Evolutionary conservation across 2,888 invertebrate genomes (phyloP).

Genomic region (Oscheius onirici): DNA sequence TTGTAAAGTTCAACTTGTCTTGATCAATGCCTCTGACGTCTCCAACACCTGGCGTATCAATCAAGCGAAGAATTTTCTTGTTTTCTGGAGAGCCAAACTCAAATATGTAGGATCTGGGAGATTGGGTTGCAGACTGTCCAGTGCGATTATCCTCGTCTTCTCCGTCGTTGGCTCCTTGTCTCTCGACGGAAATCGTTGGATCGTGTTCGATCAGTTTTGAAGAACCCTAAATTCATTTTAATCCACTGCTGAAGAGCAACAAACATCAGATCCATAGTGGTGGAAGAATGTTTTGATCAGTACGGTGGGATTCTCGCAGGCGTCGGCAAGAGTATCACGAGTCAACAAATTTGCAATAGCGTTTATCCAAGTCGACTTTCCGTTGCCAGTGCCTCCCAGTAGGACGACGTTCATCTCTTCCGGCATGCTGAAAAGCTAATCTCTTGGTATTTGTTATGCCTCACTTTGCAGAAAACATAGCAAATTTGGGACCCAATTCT

Average conservation of each 20-base stretch:
- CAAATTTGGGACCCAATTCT: too few species aligned
- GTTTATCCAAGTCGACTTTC: slow-evolving; percentile 9
- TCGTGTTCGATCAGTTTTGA: neutral
- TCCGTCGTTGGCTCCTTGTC: neutral
- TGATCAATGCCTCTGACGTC: slow-evolving; percentile 3
- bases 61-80: slow-evolving; percentile 10
- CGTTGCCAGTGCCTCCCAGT: neutral
- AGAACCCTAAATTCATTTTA: neutral
- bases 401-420: neutral
- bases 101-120: slow-evolving; percentile 14
- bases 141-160: neutral
- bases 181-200: neutral
- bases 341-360: neutral
- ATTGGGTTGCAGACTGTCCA: slow-evolving; percentile 15
- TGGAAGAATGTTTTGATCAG: neutral
- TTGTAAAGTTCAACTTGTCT: slow-evolving; percentile 16
- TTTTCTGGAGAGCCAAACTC: neutral
- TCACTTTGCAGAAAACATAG: too few species aligned
- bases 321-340: neutral
- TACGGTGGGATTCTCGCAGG: neutral
- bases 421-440: neutral
- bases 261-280: neutral
- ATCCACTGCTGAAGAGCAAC: too few species aligned
- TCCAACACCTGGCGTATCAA: slow-evolving; percentile 26
- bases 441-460: too few species aligned